Base-by-base conservation (phyloP, 2,113 vertebrate genomes). In the Hystrix brachyura region DNA sequence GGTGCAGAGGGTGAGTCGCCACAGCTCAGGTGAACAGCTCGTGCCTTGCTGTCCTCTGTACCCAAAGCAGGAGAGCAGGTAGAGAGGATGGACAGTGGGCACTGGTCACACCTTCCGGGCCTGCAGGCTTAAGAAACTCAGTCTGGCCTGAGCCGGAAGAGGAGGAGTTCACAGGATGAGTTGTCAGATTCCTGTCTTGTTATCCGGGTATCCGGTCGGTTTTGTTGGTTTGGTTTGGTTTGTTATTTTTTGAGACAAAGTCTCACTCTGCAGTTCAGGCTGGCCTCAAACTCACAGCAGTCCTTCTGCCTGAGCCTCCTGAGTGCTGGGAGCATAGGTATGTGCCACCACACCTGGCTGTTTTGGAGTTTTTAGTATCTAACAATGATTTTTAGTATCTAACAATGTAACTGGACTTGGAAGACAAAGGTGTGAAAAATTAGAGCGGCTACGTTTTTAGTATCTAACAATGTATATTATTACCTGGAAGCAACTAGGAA, bases 401-500 rank as follows among this genome's bases (percentile, higher is more conserved):
- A 85, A 81, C 19, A 60, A 86, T 29, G 21, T 21, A n/a, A n/a
- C n/a, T n/a, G n/a, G n/a, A n/a, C n/a, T n/a, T n/a, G n/a, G n/a
- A n/a, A n/a, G n/a, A n/a, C n/a, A n/a, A n/a, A n/a, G n/a, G n/a
- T n/a, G n/a, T n/a, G n/a, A n/a, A n/a, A n/a, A n/a, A n/a, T n/a
- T n/a, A n/a, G n/a, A n/a, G n/a, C n/a, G n/a, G n/a, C n/a, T n/a
- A n/a, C n/a, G 80, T n/a, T 83, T 74, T 80, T 57, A 74, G 38
- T 38, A 38, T 38, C 38, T 38, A 85, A 81, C 19, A 60, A 86
- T 29, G 21, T 21, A n/a, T 15, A 23, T 86, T 46, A 60, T 65
- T 55, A 92, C 57, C 57, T 55, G 57, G 43, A 80, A 93, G 32
- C 29, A 90, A 93, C 34, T 53, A 81, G 65, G 65, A 93, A 51